Conservation (phyloP, 2,888 invertebrate genomes). For the Diachrysia chrysitis region DNA sequence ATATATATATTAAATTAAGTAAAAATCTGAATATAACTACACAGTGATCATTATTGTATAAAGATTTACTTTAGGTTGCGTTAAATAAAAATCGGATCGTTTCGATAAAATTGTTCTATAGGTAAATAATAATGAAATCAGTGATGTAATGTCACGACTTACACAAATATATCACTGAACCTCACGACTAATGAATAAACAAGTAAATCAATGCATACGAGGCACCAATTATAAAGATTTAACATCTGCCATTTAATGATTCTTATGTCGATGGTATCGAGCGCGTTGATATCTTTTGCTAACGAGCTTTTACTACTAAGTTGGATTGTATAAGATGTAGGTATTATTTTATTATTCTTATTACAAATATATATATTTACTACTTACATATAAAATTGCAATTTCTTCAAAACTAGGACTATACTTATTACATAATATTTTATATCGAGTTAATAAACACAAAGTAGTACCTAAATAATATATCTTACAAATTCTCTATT, state of each 20-base stretch:
- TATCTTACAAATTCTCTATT: constrained; percentile 48
- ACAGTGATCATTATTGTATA: no score
- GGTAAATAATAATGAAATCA: constrained; percentile 13
- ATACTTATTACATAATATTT: constrained; percentile 12
- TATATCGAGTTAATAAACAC: constrained; percentile 23
- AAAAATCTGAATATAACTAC: no score
- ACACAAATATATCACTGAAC: background rate
- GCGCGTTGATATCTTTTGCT: constrained; percentile 56
- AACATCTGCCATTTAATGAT: constrained; percentile 3
- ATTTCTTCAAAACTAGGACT: constrained; percentile 7
- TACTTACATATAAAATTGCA: constrained; percentile 1
- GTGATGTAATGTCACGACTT: constrained; percentile 21
- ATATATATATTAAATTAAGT: no score
- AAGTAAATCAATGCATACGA: constrained; percentile 4
- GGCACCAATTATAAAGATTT: constrained; percentile 4
- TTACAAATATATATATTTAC: background rate
- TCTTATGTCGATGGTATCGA: background rate
- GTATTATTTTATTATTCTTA: background rate
- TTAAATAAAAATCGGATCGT: constrained; percentile 13
- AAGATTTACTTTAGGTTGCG: constrained; percentile 10
- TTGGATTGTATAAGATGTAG: background rate
- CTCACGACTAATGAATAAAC: constrained; percentile 7
- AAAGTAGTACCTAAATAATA: constrained; percentile 22
- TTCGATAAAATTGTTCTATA: constrained; percentile 22
- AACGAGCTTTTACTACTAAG: constrained; percentile 23